These are phyloP conservation scores for Heliconius erato DNA, from an alignment of 2,888 invertebrate species.

Conservation along the genomic window DNA sequence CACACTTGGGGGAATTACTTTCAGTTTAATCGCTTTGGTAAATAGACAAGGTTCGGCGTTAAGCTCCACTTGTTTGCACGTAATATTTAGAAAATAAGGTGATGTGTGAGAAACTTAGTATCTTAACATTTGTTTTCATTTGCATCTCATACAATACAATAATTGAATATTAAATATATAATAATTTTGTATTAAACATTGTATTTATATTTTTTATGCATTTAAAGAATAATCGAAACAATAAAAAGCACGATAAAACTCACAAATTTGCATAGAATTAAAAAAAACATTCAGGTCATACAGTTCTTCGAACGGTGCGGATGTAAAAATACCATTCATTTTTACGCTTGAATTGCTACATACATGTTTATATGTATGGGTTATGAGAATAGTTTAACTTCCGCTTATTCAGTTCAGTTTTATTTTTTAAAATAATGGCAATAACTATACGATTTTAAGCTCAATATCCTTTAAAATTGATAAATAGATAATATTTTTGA, in stretches of 20 bases:
- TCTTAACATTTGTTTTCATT: neutral
- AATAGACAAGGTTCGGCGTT: no score
- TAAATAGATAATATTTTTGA: no score
- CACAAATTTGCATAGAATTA: neutral
- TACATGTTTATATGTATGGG: neutral
- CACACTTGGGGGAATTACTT: neutral
- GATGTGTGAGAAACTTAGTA: neutral
- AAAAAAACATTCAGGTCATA: slow-evolving; percentile 27
- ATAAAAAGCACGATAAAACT: neutral
- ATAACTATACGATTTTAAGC: neutral
- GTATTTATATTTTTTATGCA: neutral
- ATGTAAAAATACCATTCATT: slow-evolving; percentile 28
- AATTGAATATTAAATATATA: neutral
- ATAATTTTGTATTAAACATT: neutral
- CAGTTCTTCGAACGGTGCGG: slow-evolving; percentile 19
- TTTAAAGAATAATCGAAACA: neutral
- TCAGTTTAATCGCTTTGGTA: no score
- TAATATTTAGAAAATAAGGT: no score
- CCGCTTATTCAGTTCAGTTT: neutral
- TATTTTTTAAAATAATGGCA: neutral
- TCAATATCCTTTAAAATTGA: neutral
- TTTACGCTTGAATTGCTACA: slow-evolving; percentile 28
- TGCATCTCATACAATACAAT: neutral
- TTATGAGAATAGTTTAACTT: neutral
- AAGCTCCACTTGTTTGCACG: no score